Evolutionary conservation across 2,888 invertebrate genomes (phyloP).

Genomic region (Synanthedon vespiformis): DNA sequence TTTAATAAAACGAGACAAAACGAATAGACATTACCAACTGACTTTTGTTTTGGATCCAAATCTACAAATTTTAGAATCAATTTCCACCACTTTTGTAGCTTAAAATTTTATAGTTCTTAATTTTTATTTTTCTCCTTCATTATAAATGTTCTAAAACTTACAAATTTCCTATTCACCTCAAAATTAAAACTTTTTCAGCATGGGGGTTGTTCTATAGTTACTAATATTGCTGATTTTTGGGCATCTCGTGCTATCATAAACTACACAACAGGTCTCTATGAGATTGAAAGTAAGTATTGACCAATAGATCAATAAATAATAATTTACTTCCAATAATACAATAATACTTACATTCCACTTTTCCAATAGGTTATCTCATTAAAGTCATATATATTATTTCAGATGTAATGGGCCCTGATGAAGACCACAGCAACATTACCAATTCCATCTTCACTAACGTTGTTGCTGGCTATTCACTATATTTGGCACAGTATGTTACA

Average conservation of each 20-base stretch:
- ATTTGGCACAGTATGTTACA: constrained; percentile 64
- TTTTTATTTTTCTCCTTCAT: not conserved
- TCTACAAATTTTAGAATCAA: not conserved
- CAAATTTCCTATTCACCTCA: not conserved
- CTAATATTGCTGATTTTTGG: constrained; percentile 72
- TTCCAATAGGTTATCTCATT: not conserved
- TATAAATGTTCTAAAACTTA: not conserved
- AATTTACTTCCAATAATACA: too few species aligned
- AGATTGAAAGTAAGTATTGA: constrained; percentile 53
- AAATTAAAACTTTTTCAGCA: constrained; percentile 37
- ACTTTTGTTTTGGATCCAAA: too few species aligned
- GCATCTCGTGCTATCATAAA: constrained; percentile 66
- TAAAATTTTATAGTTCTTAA: not conserved
- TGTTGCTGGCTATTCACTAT: constrained; percentile 66
- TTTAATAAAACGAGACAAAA: too few species aligned
- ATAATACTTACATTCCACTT: not conserved
- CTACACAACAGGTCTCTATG: constrained; percentile 51
- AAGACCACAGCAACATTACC: constrained; percentile 69
- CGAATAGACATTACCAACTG: too few species aligned
- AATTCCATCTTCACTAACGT: constrained; percentile 73
- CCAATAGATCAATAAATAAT: too few species aligned
- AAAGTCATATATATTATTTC: not conserved
- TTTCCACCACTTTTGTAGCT: not conserved
- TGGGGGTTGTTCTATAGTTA: constrained; percentile 67
- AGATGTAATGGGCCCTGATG: constrained; percentile 75